phyloP scores from a whole-genome alignment of 2,797 vertebrate species.

The Neoniphon sammara region DNA sequence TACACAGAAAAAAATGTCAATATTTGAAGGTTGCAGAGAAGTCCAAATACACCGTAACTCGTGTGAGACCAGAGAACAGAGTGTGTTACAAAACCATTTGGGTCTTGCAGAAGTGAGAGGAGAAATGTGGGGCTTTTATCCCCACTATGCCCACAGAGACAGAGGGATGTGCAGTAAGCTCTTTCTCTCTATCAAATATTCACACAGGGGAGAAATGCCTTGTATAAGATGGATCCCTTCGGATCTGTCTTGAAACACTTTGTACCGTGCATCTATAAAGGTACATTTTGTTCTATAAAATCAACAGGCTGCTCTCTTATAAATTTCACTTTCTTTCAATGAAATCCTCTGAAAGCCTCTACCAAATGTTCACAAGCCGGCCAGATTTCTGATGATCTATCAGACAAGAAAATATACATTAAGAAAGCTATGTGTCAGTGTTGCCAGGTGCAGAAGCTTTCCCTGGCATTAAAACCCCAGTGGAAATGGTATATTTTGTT shows the following conservation, averaged over 20 bases:
- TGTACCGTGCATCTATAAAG: constrained; percentile 51
- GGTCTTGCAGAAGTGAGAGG: constrained; percentile 55
- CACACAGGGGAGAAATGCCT: constrained; percentile 64
- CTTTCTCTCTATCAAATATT: constrained; percentile 78
- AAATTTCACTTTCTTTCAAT: constrained; percentile 33
- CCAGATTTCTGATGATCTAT: not conserved
- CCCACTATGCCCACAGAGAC: constrained; percentile 60
- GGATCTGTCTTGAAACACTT: constrained; percentile 52
- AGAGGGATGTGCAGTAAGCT: constrained; percentile 54
- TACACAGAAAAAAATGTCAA: constrained; percentile 25
- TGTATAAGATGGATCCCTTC: constrained; percentile 53
- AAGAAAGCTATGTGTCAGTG: not conserved
- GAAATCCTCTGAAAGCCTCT: constrained; percentile 25
- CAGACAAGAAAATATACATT: constrained; percentile 16
- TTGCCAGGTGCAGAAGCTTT: not conserved
- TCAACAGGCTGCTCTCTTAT: constrained; percentile 43
- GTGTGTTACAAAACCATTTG: constrained; percentile 60
- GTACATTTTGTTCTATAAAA: constrained; percentile 58
- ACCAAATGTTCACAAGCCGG: constrained; percentile 5
- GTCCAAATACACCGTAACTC: constrained; percentile 34
- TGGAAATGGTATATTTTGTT: not conserved
- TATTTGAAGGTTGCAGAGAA: constrained; percentile 46
- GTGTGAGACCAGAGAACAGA: constrained; percentile 46
- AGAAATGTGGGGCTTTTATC: constrained; percentile 71
- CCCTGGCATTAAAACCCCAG: not conserved